phyloP scores from a whole-genome alignment of 2,888 invertebrate genomes.

The Habroteleia sp. region DNA sequence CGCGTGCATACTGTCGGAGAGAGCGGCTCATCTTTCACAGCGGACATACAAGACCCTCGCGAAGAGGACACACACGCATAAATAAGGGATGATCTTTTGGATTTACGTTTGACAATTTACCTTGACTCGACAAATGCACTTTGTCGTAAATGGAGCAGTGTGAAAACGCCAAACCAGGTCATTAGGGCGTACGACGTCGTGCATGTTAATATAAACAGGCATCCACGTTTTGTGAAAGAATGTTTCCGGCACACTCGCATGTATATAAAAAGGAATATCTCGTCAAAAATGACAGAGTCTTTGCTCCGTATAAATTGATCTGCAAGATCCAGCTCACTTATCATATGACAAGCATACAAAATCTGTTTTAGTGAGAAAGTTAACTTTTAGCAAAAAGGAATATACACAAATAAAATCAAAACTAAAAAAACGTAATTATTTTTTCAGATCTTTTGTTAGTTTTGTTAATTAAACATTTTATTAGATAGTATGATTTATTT shows the following conservation, averaged over 20 bases:
- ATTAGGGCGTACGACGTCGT: conserved; percentile 74
- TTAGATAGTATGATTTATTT: no score
- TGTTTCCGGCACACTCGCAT: conserved; percentile 13
- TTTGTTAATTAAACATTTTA: no score
- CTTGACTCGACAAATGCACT: conserved; percentile 56
- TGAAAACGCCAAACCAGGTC: conserved; percentile 74
- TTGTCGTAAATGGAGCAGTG: conserved; percentile 54
- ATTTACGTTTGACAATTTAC: conserved; percentile 57
- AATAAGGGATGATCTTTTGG: conserved; percentile 58
- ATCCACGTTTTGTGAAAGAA: conserved; percentile 27
- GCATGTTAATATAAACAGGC: conserved; percentile 52
- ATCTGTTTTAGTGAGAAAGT: no score
- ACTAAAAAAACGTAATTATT: no score
- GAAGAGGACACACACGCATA: conserved; percentile 39
- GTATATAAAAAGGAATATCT: no score
- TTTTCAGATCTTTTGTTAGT: no score
- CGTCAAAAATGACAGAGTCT: no score
- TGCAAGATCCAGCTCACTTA: no score
- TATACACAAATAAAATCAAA: no score
- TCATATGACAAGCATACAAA: no score
- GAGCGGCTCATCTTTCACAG: conserved; percentile 4
- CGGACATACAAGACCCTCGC: conserved; percentile 14
- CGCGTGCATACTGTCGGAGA: conserved; percentile 1
- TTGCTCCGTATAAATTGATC: no score
- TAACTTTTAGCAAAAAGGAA: no score